Base-by-base conservation (phyloP, 2,888 invertebrate species). In the Sepiola atlantica region DNA sequence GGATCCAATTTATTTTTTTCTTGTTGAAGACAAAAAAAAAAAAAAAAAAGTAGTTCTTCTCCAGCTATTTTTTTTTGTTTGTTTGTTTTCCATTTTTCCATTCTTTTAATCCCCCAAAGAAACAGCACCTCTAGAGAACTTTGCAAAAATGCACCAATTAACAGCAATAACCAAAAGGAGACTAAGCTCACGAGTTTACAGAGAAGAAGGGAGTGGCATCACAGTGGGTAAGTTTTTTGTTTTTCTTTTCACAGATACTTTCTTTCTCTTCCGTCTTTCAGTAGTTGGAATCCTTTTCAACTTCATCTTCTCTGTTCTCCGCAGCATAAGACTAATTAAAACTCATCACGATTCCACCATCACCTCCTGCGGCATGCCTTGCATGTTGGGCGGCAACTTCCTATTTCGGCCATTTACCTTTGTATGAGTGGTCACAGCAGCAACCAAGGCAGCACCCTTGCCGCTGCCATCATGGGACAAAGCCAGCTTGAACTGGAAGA, bases 401-500 rank as follows among this genome's bases (percentile, higher is more conserved):
- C 54, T 92, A 55, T 92, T n/a, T 4, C 16, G 92, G n/a, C 28
- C 12, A 28, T 92, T 54, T 92, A 28, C 20, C 28, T 91, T 91
- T 35, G 91, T 61, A 35, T 91, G 95, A 94, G 96, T 95, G 18
- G 97, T 96, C 6, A 97, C 97, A 10, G 97, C 97, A 16, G 97
- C 97, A 35, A 97, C 97, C 32, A 97, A 95, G 28, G 97, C 97
- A 12, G 97, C 97, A 55, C 97, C 97, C 94, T 97, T 97, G 14
- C 97, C 97, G 95, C 97, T 97, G 28, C 97, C 97, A 94, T 97
- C 97, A 94, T 97, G 96, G 12, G 97, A 97, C 94, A 97, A 95
- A 94, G 95, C 96, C 94, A 97, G 95, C 94, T 96, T 96, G 96
- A 97, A 97, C 97, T 97, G 96, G 94, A 96, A 96, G 32, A 77